phyloP scores from a whole-genome alignment of 1,140 invertebrate genomes.

The Aphelenchoides fujianensis region DNA sequence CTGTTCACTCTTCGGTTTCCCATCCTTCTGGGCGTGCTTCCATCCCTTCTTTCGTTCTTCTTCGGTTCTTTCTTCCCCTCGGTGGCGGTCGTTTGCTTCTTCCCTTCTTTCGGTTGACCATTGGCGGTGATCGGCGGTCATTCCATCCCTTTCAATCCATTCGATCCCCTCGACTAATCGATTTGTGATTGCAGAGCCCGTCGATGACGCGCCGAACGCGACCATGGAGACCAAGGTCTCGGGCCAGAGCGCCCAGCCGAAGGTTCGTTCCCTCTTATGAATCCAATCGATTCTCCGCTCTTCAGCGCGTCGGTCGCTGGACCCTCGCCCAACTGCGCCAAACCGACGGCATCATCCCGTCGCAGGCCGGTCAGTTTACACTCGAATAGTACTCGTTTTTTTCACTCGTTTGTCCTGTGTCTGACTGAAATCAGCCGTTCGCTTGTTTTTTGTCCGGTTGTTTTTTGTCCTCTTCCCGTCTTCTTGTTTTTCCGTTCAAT shows the following conservation, averaged over 20 bases:
- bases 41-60: background rate
- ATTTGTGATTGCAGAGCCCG: slow-evolving; percentile 38
- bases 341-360: slow-evolving; percentile 61
- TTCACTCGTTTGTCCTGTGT: no score
- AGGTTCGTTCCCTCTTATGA: slow-evolving; percentile 16
- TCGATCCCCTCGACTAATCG: background rate
- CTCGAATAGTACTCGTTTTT: no score
- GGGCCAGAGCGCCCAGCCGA: slow-evolving; percentile 52
- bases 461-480: no score
- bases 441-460: no score
- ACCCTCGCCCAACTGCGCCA: slow-evolving; percentile 60
- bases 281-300: background rate
- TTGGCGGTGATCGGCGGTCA: no score
- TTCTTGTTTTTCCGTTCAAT: no score
- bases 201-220: slow-evolving; percentile 56
- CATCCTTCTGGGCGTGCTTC: background rate
- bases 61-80: slow-evolving; percentile 10
- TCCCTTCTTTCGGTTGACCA: no score
- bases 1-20: slow-evolving; percentile 2
- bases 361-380: slow-evolving; percentile 62
- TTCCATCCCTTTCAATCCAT: no score
- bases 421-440: no score
- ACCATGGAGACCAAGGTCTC: slow-evolving; percentile 62
- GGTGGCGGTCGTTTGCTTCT: no score
- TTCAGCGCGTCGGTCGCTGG: slow-evolving; percentile 60